Base-by-base conservation (phyloP, 1,140 invertebrate species). In the Micrasema minimum region DNA sequence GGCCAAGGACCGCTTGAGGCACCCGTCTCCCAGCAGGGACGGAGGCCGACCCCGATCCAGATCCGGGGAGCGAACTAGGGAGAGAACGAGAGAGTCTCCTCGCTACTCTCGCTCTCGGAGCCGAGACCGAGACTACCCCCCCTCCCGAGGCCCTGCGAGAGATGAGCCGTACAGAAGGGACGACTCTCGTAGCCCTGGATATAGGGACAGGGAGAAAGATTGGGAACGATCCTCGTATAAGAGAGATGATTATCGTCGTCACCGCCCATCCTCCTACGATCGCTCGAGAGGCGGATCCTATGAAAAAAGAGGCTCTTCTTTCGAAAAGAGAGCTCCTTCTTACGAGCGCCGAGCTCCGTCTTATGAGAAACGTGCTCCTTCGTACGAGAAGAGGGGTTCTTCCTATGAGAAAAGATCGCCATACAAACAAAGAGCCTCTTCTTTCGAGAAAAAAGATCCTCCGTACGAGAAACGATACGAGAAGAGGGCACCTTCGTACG, bases 21-120 rank as follows among this genome's bases (percentile, higher is more conserved):
- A 23, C 48, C 77, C 79, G 4, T 82, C 81, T 0, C 45, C 80
- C 1, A 81, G 82, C 11, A 77, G 77, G 64, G 78, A 62, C 18
- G 43, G 16, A 20, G 57, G 59, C 2, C 76, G 77, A 0, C 78
- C 80, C 35, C 67, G 76, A 0, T 80, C 79, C 5, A 76, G 80
- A 61, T 79, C 78, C 70, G 76, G 18, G 31, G 79, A 23, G 80
- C 80, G 64, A 76, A 80, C 7, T 79, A 80, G 26, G 50, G n/a
- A n/a, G n/a, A n/a, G 81, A 4, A 80, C 80, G 35, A 75, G 81
- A 65, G 71, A 80, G 18, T 81, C 86, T 10, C 80, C 84, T 48
- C 68, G 81, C 2, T 86, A 83, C 66, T 86, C 86, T 0, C 78
- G 86, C 55, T 86, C 85, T 0, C 79, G 82, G 48, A 87, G 83